These are phyloP conservation scores for Oryctes rhinoceros DNA, from an alignment of 1,140 invertebrate species.

Conservation along the genomic window DNA sequence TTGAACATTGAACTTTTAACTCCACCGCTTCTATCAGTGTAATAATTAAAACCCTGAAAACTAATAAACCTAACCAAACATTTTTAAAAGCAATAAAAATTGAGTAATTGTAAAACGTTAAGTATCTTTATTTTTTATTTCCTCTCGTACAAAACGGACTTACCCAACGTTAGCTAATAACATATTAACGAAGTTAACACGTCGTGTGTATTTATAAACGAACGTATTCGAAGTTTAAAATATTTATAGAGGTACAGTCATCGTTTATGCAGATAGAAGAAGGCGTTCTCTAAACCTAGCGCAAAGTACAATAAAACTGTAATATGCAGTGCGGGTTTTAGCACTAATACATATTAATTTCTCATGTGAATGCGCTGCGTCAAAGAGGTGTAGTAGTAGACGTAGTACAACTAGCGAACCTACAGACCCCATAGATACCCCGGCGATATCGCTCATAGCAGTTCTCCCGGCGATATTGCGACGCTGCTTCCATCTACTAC, in stretches of 20 bases:
- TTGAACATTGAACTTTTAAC: too few species aligned
- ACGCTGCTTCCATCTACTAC: conserved; percentile 28
- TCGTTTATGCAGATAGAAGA: conserved; percentile 19
- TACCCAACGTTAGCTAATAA: too few species aligned
- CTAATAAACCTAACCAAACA: too few species aligned
- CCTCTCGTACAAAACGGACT: too few species aligned
- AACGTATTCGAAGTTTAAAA: background rate
- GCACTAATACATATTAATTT: conserved; percentile 37
- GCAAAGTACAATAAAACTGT: conserved; percentile 24
- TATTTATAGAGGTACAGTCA: conserved; percentile 6
- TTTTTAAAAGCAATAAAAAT: too few species aligned
- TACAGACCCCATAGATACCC: conserved; percentile 36
- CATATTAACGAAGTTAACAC: too few species aligned
- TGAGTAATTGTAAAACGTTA: too few species aligned
- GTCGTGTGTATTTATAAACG: conserved; percentile 9
- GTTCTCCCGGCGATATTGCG: conserved; percentile 28
- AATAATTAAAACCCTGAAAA: too few species aligned
- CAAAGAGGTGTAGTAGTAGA: conserved; percentile 26
- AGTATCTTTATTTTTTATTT: too few species aligned
- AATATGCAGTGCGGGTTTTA: conserved; percentile 34
- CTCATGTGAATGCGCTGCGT: conserved; percentile 33
- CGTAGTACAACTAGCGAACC: background rate
- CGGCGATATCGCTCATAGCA: conserved; percentile 25
- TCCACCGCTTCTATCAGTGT: too few species aligned
- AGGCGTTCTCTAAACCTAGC: background rate